Conservation (phyloP, 2,888 invertebrate genomes). For the Drosophila picticornis region DNA sequence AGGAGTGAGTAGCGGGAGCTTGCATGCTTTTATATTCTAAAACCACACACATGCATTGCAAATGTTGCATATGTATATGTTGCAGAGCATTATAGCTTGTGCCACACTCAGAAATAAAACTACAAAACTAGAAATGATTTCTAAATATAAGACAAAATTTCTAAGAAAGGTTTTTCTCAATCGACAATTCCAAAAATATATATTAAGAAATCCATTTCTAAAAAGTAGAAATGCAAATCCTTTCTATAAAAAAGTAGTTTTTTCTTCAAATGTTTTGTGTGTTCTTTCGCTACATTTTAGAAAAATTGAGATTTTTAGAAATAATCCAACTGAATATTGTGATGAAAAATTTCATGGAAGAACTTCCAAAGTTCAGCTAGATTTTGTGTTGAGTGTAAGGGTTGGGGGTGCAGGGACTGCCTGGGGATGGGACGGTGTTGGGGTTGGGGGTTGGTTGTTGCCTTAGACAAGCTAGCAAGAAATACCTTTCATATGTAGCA, state of each 20-base stretch:
- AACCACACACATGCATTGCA: constrained; percentile 52
- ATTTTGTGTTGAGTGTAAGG: neutral
- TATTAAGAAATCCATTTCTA: neutral
- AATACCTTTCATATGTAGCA: constrained; percentile 79
- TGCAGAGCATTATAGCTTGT: neutral
- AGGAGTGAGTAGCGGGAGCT: neutral
- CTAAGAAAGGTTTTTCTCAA: neutral
- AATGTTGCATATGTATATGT: constrained; percentile 57
- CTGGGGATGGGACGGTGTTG: neutral
- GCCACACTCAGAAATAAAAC: neutral
- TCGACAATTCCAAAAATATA: neutral
- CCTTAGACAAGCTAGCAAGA: constrained; percentile 34
- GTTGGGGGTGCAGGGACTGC: neutral
- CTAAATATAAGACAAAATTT: neutral
- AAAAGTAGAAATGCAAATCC: neutral
- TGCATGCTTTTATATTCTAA: constrained; percentile 65
- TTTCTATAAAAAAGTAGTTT: neutral
- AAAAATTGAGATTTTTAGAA: neutral
- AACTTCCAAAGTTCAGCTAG: neutral
- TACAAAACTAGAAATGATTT: neutral
- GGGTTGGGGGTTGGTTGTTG: neutral
- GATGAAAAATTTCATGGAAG: accelerated
- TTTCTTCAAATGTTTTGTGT: no score
- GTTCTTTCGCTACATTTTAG: neutral
- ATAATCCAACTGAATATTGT: neutral